Evolutionary conservation across 2,888 invertebrate species (phyloP), one percentile per base, ranked within the genome.

Genomic region (Caenorhabditis imperialis): DNA sequence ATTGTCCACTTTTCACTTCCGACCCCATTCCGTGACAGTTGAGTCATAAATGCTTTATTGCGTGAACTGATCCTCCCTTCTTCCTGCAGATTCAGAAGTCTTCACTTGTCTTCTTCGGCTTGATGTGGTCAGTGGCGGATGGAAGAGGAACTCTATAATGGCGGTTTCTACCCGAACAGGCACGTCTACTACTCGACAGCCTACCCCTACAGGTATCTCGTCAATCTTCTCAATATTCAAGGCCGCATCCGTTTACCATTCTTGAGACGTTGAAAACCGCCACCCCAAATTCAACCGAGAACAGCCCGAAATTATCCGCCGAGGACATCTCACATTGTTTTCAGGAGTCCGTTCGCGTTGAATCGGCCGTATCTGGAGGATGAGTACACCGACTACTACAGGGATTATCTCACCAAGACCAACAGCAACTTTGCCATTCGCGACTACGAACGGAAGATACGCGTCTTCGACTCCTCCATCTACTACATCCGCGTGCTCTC

Each of bases 311-410:
- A 63, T 63, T 63, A 63, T 63, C 62, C 62, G 33, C 63, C n/a
- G 30, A 30, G 30, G 30, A 30, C 30, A 30, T 30, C 30, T 30
- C 10, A 7, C 30, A 25, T 58, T 44, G 42, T 63, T 72, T 63
- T 38, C 73, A 74, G 74, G 69, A 74, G 62, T 58, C 74, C 74
- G 38, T 74, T 69, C 53, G 57, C 47, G 16, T 58, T 74, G 53
- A 69, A 53, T 45, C 69, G 74, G 14, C 74, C 74, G 47, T 74
- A 74, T 69, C 42, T 74, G 50, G 74, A 74, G 20, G 74, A 74
- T 38, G 74, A 74, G 48, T 69, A 55, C 51, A 53, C 62, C 18
- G 74, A 74, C 35, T 74, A 74, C 53, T 74, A 74, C 45, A 67
- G 69, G 10, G 69, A 74, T 58, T 67, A 69, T 57, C 54, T 74